Evolutionary conservation across 1,140 invertebrate genomes (phyloP).

Genomic region (Carposina sasakii): DNA sequence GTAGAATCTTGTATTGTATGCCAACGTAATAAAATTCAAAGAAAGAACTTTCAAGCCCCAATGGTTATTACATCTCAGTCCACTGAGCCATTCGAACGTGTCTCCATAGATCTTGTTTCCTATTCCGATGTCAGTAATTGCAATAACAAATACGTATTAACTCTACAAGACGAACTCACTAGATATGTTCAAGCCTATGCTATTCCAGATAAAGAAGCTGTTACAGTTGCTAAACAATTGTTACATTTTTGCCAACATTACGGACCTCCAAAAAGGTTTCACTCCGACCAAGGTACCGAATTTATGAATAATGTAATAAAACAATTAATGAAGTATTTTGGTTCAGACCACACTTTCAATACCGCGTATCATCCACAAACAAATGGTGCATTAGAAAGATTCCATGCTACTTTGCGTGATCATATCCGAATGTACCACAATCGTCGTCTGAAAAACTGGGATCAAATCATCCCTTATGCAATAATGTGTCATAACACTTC

Average conservation of each 20-base stretch:
- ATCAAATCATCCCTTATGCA: conserved; percentile 50
- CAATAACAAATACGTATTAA: conserved; percentile 39
- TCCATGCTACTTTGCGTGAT: conserved; percentile 50
- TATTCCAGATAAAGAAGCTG: conserved; percentile 32
- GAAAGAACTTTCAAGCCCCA: conserved; percentile 36
- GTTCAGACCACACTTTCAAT: conserved; percentile 37
- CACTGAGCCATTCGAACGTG: conserved; percentile 39
- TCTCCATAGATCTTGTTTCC: conserved; percentile 43
- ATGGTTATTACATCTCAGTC: conserved; percentile 46
- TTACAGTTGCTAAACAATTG: conserved; percentile 30
- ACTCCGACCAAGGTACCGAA: conserved; percentile 45
- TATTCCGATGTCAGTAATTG: conserved; percentile 34
- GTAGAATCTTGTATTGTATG: conserved; percentile 36
- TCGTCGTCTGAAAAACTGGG: conserved; percentile 55
- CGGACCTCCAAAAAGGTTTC: conserved; percentile 38
- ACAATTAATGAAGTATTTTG: conserved; percentile 41
- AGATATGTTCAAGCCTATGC: conserved; percentile 41
- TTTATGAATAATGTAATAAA: conserved; percentile 46
- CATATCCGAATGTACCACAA: conserved; percentile 53
- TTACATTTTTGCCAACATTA: conserved; percentile 37
- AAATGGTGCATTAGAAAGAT: conserved; percentile 40
- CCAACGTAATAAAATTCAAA: conserved; percentile 45
- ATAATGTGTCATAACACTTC: conserved; percentile 64
- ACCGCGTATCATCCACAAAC: conserved; percentile 58
- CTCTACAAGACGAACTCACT: conserved; percentile 40